These are phyloP conservation scores for Anarhynchus alexandrinus DNA, from an alignment of 2,113 vertebrate genomes.

Conservation along the genomic window DNA sequence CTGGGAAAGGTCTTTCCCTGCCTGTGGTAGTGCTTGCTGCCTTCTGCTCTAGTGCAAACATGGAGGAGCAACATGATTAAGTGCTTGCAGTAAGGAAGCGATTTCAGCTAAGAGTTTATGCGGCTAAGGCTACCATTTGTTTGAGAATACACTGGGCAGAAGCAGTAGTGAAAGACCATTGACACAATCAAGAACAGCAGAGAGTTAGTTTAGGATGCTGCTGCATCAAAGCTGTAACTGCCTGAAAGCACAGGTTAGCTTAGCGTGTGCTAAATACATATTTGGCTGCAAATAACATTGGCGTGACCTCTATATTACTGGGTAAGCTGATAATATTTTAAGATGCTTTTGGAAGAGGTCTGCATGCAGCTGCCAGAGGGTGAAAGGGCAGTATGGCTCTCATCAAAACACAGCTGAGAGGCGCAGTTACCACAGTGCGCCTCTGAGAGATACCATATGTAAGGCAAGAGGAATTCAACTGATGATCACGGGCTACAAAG, in stretches of 20 bases:
- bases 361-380: background rate
- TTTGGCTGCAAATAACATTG: background rate
- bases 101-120: background rate
- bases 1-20: background rate
- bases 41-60: background rate
- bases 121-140: background rate
- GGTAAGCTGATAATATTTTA: conserved; percentile 1
- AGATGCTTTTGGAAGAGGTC: background rate
- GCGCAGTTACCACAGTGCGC: background rate
- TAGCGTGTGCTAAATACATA: background rate
- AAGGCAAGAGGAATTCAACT: background rate
- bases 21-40: background rate
- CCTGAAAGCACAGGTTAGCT: background rate
- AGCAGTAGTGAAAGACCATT: background rate
- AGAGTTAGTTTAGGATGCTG: background rate
- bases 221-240: background rate
- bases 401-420: background rate
- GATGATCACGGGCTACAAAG: background rate
- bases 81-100: background rate
- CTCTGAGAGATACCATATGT: background rate
- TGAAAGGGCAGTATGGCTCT: background rate
- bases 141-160: background rate
- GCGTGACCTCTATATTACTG: background rate
- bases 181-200: background rate
- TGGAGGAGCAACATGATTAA: background rate